phyloP scores from a whole-genome alignment of 2,888 invertebrate species.

The Andrena fulva region DNA sequence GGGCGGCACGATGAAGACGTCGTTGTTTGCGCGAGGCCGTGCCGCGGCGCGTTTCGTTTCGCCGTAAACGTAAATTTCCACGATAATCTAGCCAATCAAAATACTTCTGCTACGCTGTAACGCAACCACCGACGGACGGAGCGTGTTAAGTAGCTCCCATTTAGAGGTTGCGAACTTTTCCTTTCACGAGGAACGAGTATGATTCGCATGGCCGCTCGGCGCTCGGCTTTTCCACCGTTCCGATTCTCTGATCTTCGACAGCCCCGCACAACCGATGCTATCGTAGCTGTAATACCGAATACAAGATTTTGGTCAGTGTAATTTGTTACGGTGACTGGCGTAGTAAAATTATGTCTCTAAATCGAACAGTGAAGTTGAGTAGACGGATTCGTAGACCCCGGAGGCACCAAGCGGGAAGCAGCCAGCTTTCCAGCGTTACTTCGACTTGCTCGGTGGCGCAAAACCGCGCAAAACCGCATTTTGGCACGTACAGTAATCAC shows the following conservation, averaged over 20 bases:
- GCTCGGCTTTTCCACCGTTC: slow-evolving; percentile 1
- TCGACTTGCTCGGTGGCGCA: slow-evolving; percentile 45
- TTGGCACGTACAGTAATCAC: slow-evolving; percentile 79
- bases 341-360: neutral
- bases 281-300: neutral
- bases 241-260: slow-evolving; percentile 10
- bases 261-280: neutral
- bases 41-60: slow-evolving; percentile 37
- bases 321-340: neutral
- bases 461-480: slow-evolving; percentile 73
- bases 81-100: slow-evolving; percentile 62
- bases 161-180: slow-evolving; percentile 53
- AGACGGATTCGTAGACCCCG: neutral
- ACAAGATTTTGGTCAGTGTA: neutral
- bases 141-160: slow-evolving; percentile 48
- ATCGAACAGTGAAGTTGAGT: neutral
- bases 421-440: slow-evolving; percentile 16
- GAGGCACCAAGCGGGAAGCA: neutral
- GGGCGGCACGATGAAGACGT: slow-evolving; percentile 62
- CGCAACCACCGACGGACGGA: slow-evolving; percentile 37
- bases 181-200: slow-evolving; percentile 31
- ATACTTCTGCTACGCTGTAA: slow-evolving; percentile 32
- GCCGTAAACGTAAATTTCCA: slow-evolving; percentile 63
- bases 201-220: slow-evolving; percentile 36
- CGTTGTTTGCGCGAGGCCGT: slow-evolving; percentile 35